Conservation (phyloP, 2,888 invertebrate species). For the Dinocampus coccinellae region DNA sequence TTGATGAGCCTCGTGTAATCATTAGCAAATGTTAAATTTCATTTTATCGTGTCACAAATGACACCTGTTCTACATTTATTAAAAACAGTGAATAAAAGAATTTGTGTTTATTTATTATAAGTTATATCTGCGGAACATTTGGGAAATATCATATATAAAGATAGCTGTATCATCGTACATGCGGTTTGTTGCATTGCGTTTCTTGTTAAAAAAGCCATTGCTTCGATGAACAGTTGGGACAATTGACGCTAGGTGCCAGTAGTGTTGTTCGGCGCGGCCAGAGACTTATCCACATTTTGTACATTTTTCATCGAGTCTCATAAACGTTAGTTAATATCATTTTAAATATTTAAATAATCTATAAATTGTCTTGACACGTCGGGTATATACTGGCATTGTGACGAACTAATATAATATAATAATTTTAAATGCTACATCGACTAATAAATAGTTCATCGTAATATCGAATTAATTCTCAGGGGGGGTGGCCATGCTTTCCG, state of each 20-base stretch:
- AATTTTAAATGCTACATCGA: not conserved
- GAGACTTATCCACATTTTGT: conserved; percentile 5
- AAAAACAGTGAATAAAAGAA: not conserved
- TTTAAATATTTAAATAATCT: not conserved
- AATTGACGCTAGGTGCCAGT: conserved; percentile 27
- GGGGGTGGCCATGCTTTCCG: conserved; percentile 51
- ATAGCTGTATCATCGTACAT: conserved; percentile 28
- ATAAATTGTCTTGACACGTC: not conserved
- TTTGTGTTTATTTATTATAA: not conserved
- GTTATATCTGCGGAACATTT: not conserved
- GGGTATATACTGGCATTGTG: not conserved
- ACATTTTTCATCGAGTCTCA: not conserved
- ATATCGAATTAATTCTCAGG: conserved; percentile 13
- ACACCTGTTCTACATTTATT: not conserved
- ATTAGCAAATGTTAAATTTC: not conserved
- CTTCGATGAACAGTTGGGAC: conserved; percentile 36
- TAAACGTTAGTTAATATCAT: not conserved
- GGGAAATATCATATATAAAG: not conserved
- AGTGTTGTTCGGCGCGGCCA: conserved; percentile 15
- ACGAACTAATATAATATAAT: not conserved
- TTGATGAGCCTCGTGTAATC: conserved; percentile 40
- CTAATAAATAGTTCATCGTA: not conserved
- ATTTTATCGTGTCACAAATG: not conserved
- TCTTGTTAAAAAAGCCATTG: conserved; percentile 37
- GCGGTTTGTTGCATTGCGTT: conserved; percentile 33